These are phyloP conservation scores for Leptopilina boulardi DNA, from an alignment of 1,140 invertebrate genomes.

Conservation along the genomic window DNA sequence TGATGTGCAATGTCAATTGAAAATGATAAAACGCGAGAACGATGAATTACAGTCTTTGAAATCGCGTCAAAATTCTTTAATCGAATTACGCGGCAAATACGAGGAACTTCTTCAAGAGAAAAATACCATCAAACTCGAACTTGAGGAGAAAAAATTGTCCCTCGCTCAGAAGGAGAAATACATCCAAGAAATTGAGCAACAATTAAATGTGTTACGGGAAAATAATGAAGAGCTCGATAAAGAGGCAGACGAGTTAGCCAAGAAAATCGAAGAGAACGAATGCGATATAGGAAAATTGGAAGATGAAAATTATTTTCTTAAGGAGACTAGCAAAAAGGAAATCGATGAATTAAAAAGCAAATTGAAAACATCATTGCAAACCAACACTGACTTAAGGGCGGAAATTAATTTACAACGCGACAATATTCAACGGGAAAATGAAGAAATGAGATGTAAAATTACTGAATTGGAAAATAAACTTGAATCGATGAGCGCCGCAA, in stretches of 20 bases:
- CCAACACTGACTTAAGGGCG: conserved; percentile 42
- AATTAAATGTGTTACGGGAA: conserved; percentile 45
- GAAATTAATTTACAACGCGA: conserved; percentile 7
- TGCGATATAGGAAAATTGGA: conserved; percentile 45
- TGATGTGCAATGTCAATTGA: conserved; percentile 47
- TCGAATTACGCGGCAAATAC: conserved; percentile 48
- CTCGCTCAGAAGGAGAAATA: conserved; percentile 47
- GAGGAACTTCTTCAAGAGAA: conserved; percentile 58
- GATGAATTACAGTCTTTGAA: conserved; percentile 48
- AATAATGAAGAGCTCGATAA: conserved; percentile 60
- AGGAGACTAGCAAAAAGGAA: background rate
- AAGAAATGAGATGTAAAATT: conserved; percentile 52
- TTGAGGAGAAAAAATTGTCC: conserved; percentile 57
- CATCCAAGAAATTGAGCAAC: conserved; percentile 39
- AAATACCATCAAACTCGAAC: conserved; percentile 52
- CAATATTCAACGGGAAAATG: conserved; percentile 37
- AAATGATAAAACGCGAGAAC: conserved; percentile 55
- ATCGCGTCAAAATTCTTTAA: conserved; percentile 43
- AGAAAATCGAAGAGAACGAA: conserved; percentile 51
- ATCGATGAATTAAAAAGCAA: background rate
- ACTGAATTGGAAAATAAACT: conserved; percentile 52
- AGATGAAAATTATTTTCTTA: conserved; percentile 23
- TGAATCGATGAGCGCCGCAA: conserved; percentile 48
- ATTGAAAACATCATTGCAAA: conserved; percentile 9
- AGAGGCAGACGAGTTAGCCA: conserved; percentile 62